phyloP scores from a whole-genome alignment of 2,113 vertebrate genomes.

The Synchiropus splendidus region DNA sequence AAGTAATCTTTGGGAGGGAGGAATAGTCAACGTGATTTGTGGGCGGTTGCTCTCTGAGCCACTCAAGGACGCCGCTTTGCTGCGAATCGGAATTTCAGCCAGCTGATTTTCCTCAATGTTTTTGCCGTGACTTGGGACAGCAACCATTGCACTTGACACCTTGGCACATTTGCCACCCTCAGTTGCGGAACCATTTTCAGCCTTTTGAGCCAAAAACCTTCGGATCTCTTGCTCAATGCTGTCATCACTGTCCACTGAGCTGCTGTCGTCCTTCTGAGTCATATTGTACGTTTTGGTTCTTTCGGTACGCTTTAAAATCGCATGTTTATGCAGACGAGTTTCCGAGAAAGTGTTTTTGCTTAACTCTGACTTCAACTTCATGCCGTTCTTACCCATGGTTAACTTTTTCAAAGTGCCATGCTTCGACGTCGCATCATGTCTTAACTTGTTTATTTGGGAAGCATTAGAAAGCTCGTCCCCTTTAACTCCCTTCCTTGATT shows the following conservation, averaged over 20 bases:
- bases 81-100: constrained; percentile 47
- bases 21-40: constrained; percentile 5
- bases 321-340: constrained; percentile 2
- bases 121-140: constrained; percentile 9
- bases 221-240: constrained; percentile 92
- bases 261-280: constrained; percentile 69
- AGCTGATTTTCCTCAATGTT: constrained; percentile 46
- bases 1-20: constrained; percentile 1
- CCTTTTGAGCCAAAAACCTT: constrained; percentile 72
- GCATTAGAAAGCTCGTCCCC: constrained; percentile 40
- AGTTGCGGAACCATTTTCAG: constrained; percentile 6
- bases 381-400: constrained; percentile 19
- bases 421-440: constrained; percentile 26
- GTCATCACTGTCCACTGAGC: constrained; percentile 86
- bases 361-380: constrained; percentile 22
- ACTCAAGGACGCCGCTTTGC: background rate
- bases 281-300: constrained; percentile 4
- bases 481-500: constrained; percentile 64
- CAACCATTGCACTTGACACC: constrained; percentile 6
- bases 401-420: constrained; percentile 51
- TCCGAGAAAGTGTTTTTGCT: constrained; percentile 20
- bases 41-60: constrained; percentile 2
- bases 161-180: constrained; percentile 19
- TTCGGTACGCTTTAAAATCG: background rate
- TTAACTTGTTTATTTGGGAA: constrained; percentile 32